Conservation (phyloP, 2,888 invertebrate genomes). For the Chromoteleia sp. region DNA sequence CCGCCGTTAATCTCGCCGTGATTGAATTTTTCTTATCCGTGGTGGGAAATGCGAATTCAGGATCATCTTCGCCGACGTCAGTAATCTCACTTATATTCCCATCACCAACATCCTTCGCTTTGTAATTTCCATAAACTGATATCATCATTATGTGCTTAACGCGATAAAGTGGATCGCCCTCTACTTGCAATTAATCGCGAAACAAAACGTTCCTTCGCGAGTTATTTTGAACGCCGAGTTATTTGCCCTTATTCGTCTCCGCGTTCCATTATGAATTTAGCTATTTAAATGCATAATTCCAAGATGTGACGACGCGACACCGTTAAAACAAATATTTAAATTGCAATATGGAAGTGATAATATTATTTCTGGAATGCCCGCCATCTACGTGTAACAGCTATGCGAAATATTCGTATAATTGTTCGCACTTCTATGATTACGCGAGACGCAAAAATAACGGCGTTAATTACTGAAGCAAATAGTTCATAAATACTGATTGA, state of each 20-base stretch:
- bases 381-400: constrained; percentile 8
- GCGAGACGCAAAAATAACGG: not conserved
- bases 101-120: constrained; percentile 37
- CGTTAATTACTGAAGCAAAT: not conserved
- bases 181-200: constrained; percentile 17
- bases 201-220: constrained; percentile 4
- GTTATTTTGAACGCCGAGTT: not conserved
- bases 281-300: constrained; percentile 9
- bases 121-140: constrained; percentile 54
- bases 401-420: constrained; percentile 16
- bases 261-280: not conserved
- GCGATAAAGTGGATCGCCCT: constrained; percentile 16
- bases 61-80: constrained; percentile 41
- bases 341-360: constrained; percentile 17
- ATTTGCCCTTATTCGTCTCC: not conserved
- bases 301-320: not conserved
- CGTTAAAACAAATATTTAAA: constrained; percentile 35
- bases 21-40: constrained; percentile 60
- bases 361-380: constrained; percentile 37
- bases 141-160: constrained; percentile 34
- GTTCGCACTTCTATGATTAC: constrained; percentile 13
- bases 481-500: not conserved
- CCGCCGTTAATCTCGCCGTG: constrained; percentile 32
- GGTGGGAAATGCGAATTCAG: constrained; percentile 49
- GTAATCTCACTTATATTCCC: constrained; percentile 54